Evolutionary conservation across 1,140 invertebrate species (phyloP).

Genomic region (Euura lappo): DNA sequence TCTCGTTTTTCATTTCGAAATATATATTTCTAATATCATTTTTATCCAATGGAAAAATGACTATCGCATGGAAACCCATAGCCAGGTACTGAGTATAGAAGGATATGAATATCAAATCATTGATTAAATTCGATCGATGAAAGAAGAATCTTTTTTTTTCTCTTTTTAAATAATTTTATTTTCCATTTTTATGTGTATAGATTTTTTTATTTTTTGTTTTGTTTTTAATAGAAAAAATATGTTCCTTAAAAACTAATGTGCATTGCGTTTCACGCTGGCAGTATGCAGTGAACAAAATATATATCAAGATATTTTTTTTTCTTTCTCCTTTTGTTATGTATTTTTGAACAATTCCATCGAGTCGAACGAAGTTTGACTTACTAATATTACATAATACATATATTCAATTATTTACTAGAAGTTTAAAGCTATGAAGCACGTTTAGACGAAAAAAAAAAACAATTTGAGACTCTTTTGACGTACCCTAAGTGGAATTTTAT

Average conservation of each 20-base stretch:
- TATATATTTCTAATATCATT: not conserved
- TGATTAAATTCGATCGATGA: slow-evolving; percentile 33
- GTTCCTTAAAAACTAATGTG: not conserved
- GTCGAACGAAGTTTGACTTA: not conserved
- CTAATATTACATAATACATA: not conserved
- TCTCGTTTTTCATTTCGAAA: no score
- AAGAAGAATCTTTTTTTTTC: not conserved
- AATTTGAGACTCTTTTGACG: not conserved
- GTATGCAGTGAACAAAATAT: slow-evolving; percentile 10
- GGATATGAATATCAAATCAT: slow-evolving; percentile 33
- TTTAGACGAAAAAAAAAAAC: not conserved
- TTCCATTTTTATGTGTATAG: no score
- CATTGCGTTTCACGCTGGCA: slow-evolving; percentile 11
- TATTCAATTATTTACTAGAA: not conserved
- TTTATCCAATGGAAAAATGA: slow-evolving; percentile 22
- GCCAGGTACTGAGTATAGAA: slow-evolving; percentile 50
- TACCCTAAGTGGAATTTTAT: no score
- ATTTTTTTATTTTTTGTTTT: no score
- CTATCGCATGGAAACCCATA: slow-evolving; percentile 41
- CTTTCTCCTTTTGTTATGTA: not conserved
- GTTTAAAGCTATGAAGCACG: slow-evolving; percentile 11
- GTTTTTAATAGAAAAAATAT: not conserved
- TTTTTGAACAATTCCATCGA: not conserved
- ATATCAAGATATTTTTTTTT: not conserved
- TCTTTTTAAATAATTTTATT: not conserved